Conservation (phyloP, 2,888 invertebrate genomes). For the Cryptocephalus primarius region DNA sequence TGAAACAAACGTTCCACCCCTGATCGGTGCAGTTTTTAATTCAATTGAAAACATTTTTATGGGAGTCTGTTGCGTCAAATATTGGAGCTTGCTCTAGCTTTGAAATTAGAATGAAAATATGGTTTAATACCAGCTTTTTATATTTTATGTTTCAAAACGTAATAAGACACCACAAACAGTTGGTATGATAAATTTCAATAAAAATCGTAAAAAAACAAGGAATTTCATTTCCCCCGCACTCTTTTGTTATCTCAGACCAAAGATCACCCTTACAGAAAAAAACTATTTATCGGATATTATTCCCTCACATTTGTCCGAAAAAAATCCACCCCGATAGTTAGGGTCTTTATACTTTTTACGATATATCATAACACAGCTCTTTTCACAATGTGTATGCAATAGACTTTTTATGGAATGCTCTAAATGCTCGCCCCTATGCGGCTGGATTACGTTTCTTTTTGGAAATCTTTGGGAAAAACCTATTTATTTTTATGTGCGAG, state of each 20-base stretch:
- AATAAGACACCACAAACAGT: too few relatives aligned
- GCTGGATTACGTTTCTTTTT: slow-evolving; percentile 27
- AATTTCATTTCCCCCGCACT: slow-evolving; percentile 7
- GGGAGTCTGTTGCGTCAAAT: too few relatives aligned
- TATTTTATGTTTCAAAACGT: too few relatives aligned
- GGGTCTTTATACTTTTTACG: slow-evolving; percentile 35
- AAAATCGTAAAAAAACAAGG: not conserved
- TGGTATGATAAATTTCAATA: too few relatives aligned
- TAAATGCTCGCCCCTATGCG: slow-evolving; percentile 24
- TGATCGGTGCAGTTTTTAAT: too few relatives aligned
- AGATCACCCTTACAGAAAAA: slow-evolving; percentile 18
- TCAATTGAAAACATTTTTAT: too few relatives aligned
- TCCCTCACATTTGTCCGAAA: slow-evolving; percentile 27
- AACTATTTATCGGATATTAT: slow-evolving; percentile 25
- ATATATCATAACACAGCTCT: slow-evolving; percentile 35
- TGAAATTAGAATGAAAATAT: too few relatives aligned
- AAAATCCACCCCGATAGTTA: slow-evolving; percentile 28
- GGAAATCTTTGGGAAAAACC: slow-evolving; percentile 20
- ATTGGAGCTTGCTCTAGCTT: too few relatives aligned
- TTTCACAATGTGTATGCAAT: slow-evolving; percentile 36
- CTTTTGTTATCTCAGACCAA: slow-evolving; percentile 10
- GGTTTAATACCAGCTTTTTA: too few relatives aligned
- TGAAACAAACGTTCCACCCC: too few relatives aligned
- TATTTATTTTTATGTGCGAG: slow-evolving; percentile 39
- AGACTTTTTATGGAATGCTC: slow-evolving; percentile 35